A percentile compares a stretch with the other conserved stretches of the same genome.
phyloP scores from a whole-genome alignment of 92 coral and sea anemone species.

The Montipora capitata region DNA sequence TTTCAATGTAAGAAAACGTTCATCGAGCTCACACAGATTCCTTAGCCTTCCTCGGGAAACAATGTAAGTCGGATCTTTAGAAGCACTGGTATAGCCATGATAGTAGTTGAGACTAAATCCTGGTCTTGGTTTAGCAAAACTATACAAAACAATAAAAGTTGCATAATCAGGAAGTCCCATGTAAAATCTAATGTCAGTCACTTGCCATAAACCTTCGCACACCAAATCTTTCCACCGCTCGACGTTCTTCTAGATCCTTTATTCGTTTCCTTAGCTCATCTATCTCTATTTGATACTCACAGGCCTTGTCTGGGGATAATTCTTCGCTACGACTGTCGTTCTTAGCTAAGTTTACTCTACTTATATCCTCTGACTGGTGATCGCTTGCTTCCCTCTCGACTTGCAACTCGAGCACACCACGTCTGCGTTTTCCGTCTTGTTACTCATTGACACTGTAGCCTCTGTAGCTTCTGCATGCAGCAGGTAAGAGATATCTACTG shows the following conservation, averaged over 20 bases:
- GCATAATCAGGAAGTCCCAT: constrained; percentile 64
- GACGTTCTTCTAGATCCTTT: constrained; percentile 50
- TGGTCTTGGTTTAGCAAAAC: constrained; percentile 51
- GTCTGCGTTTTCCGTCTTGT: neutral
- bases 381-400: neutral
- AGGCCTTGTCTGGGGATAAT: neutral
- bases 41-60: constrained; percentile 62
- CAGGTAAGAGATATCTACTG: constrained; percentile 56
- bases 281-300: constrained; percentile 14
- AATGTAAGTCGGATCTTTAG: constrained; percentile 39
- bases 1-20: constrained; percentile 29
- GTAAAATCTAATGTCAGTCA: constrained; percentile 73
- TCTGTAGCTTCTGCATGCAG: constrained; percentile 20
- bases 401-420: neutral
- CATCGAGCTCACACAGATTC: constrained; percentile 29
- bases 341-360: neutral
- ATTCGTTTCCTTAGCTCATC: constrained; percentile 28
- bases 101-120: constrained; percentile 41
- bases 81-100: constrained; percentile 42
- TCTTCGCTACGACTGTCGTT: neutral
- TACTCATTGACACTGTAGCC: neutral
- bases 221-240: constrained; percentile 65
- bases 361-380: neutral
- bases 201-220: constrained; percentile 51
- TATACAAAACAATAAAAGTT: constrained; percentile 55